Evolutionary conservation across 2,888 invertebrate species (phyloP).

Genomic region (Stegophylla sp.): DNA sequence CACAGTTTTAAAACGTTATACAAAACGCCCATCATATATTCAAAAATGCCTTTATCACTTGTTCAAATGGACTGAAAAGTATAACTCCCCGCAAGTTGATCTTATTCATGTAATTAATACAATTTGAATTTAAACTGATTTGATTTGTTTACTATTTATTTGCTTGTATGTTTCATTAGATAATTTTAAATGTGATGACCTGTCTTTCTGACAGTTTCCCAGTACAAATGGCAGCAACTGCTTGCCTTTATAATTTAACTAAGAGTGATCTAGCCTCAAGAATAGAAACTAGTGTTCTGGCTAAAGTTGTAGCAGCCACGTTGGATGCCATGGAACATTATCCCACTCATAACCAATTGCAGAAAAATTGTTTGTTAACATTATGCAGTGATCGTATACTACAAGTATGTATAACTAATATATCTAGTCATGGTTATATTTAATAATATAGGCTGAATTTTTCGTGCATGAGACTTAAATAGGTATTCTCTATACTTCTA

Average conservation of each 20-base stretch:
- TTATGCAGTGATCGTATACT: slow-evolving; percentile 78
- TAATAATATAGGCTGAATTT: too few species aligned
- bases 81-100: slow-evolving; percentile 70
- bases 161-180: too few species aligned
- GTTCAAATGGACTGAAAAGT: slow-evolving; percentile 68
- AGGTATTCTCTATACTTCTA: too few species aligned
- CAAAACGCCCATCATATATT: slow-evolving; percentile 69
- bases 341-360: slow-evolving; percentile 66
- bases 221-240: slow-evolving; percentile 78
- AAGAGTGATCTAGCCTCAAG: slow-evolving; percentile 71
- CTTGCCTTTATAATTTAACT: slow-evolving; percentile 77
- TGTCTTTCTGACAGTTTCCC: slow-evolving; percentile 69
- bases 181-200: slow-evolving; percentile 65
- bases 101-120: slow-evolving; percentile 68
- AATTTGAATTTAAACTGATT: slow-evolving; percentile 11
- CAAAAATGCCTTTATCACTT: slow-evolving; percentile 75
- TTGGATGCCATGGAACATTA: slow-evolving; percentile 72
- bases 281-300: slow-evolving; percentile 72
- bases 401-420: slow-evolving; percentile 64
- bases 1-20: slow-evolving; percentile 70
- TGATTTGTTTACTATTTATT: slow-evolving; percentile 21
- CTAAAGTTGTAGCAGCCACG: slow-evolving; percentile 71
- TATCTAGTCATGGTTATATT: not conserved
- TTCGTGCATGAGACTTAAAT: too few species aligned
- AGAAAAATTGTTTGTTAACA: slow-evolving; percentile 76